Evolutionary conservation across 2,888 invertebrate genomes (phyloP).

Genomic region (Tinea trinotella): DNA sequence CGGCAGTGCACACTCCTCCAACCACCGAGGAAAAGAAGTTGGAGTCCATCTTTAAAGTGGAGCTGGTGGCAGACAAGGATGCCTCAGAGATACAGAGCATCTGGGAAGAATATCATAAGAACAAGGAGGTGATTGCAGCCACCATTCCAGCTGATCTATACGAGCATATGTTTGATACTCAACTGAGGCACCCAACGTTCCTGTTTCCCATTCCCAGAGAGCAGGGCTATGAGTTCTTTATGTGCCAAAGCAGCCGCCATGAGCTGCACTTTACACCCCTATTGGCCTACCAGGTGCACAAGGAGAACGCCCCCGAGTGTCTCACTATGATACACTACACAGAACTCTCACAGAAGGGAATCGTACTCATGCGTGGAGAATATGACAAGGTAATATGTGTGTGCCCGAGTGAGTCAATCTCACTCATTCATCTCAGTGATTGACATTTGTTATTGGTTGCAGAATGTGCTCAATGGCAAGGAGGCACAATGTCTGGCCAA

Average conservation of each 20-base stretch:
- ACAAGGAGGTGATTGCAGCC: conserved; percentile 83
- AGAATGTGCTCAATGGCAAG: conserved; percentile 78
- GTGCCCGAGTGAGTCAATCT: too few species aligned
- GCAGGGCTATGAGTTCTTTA: conserved; percentile 89
- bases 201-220: conserved; percentile 85
- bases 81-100: conserved; percentile 80
- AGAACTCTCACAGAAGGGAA: conserved; percentile 80
- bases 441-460: conserved; percentile 28
- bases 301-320: conserved; percentile 92
- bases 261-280: conserved; percentile 88
- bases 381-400: conserved; percentile 82
- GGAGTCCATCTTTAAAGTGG: conserved; percentile 82
- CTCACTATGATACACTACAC: conserved; percentile 84
- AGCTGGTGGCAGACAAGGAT: conserved; percentile 79
- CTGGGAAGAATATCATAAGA: conserved; percentile 86
- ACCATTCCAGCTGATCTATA: conserved; percentile 76
- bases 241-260: conserved; percentile 81
- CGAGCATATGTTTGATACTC: conserved; percentile 69
- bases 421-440: conserved; percentile 87
- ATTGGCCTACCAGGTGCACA: conserved; percentile 84
- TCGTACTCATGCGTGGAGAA: conserved; percentile 89
- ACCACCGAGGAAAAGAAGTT: conserved; percentile 63
- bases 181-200: conserved; percentile 78
- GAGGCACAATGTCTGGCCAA: conserved; percentile 91
- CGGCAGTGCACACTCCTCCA: conserved; percentile 22